Evolutionary conservation across 2,888 invertebrate genomes (phyloP), one percentile per base, ranked within the genome.

Genomic region (Cantharis nigra): DNA sequence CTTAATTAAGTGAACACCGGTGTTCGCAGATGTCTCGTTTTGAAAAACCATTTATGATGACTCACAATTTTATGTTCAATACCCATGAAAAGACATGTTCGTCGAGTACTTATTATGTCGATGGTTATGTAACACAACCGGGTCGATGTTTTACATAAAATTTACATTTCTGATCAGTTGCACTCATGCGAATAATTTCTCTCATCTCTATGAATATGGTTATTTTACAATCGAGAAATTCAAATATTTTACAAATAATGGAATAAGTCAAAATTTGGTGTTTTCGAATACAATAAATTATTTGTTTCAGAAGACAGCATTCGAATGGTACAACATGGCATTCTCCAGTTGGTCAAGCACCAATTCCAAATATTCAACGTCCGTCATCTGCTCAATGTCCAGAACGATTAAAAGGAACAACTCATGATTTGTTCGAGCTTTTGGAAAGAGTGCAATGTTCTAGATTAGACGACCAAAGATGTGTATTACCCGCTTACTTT

Each of bases 381-480:
- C 81, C 80, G 26, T 69, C 81, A 23, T 77, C 81, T 49, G 78
- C 79, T 16, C 83, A 83, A 20, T 89, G 88, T 89, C 91, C 86
- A 88, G 91, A 84, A 87, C 89, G 89, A 78, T 81, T 91, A 79
- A 89, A 89, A 76, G 90, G 90, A 88, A 91, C 90, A 85, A 91
- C 89, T 69, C 89, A 93, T 88, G 98, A 98, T 89, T 92, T 98
- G 84, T 97, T 98, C 89, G 97, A 98, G 89, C 91, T 98, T 85
- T 91, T 99, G 87, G 98, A 98, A 89, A 93, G 96, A 87, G 96
- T 97, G 83, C 98, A 98, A 90, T 95, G 97, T 90, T 96, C 96
- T 84, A 93, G 98, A 80, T 91, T 98, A 87, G 98, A 99, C 88
- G 98, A 98, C 91, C 98, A 99, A 91, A 93, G 98, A 90, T 98